Base-by-base conservation (phyloP, 2,888 invertebrate species). In the Clitarchus hookeri region DNA sequence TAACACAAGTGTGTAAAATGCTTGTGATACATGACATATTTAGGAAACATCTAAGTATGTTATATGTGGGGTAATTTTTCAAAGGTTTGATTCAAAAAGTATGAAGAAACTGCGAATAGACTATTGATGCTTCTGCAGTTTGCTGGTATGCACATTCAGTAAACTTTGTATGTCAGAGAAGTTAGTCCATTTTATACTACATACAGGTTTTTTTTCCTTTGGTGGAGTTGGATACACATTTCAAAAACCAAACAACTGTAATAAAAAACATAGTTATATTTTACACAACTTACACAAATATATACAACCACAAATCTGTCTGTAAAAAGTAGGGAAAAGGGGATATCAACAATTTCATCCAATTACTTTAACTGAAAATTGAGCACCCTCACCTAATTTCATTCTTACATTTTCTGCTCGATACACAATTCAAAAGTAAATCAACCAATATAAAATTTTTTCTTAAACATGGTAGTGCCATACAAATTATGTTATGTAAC, bases 241-340 rank as follows among this genome's bases (percentile, higher is more conserved):
- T 65, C 1, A 36, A 26, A 82, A 82, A 82, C 26, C 12, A 26
- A 27, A 82, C 26, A 82, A 23, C 27, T 82, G 6, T 78, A 82
- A 27, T 83, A 87, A 86, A 86, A 87, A 87, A 87, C 86, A 83
- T 83, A 84, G 86, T 86, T 85, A 87, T 85, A 87, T 86, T 87
- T 87, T 87, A 87, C 86, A 87, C 87, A 87, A 87, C 87, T 86
- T 85, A 85, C 86, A 87, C 86, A 87, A 87, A 87, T 87, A 87
- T 87, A 83, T 87, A 87, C 87, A 86, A 83, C 82, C 84, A 83
- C 25, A 80, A 53, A 84, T 87, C 84, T 85, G 77, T 54, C 80
- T 82, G 44, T 27, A 82, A 19, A 82, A 82, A 65, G 65, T 6
- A 65, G 16, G 44, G 27, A 65, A 86, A 78, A 36, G 36, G 1